These are phyloP conservation scores for Channa striata DNA, from an alignment of 2,797 vertebrate species.

Conservation along the genomic window DNA sequence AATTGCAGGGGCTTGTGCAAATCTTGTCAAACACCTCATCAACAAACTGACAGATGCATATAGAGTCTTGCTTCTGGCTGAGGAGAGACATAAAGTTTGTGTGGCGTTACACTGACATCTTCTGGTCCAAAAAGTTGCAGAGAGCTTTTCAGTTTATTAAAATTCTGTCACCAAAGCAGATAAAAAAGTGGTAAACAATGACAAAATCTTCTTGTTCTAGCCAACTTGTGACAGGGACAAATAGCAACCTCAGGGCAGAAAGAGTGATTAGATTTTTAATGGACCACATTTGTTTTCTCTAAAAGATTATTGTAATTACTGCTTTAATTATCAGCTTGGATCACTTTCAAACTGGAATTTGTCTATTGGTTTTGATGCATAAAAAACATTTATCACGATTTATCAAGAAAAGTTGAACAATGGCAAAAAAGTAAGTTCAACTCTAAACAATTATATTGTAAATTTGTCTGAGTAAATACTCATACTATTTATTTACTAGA, in stretches of 20 bases:
- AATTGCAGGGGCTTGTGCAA: neutral
- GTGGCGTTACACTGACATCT: slow-evolving; percentile 30
- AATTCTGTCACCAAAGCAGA: slow-evolving; percentile 3
- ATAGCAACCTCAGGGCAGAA: neutral
- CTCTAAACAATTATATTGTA: too few relatives aligned
- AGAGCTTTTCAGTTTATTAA: slow-evolving; percentile 13
- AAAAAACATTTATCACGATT: too few relatives aligned
- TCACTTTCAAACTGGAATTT: too few relatives aligned
- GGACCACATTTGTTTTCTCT: too few relatives aligned
- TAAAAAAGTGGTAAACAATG: slow-evolving; percentile 4
- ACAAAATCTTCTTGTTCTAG: neutral
- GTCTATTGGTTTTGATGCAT: too few relatives aligned
- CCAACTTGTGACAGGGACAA: neutral
- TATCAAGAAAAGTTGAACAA: too few relatives aligned
- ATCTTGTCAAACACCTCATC: neutral
- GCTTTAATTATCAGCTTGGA: too few relatives aligned
- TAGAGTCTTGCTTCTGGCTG: neutral
- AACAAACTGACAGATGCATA: neutral
- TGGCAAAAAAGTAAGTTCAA: too few relatives aligned
- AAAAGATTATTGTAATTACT: too few relatives aligned
- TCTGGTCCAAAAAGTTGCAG: neutral
- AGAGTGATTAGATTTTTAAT: too few relatives aligned
- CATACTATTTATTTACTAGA: too few relatives aligned
- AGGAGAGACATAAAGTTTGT: neutral
- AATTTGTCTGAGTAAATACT: too few relatives aligned